Evolutionary conservation across 37 sponge, comb jelly and placozoan genomes (phyloP).

Genomic region (Halichondria panicea): DNA sequence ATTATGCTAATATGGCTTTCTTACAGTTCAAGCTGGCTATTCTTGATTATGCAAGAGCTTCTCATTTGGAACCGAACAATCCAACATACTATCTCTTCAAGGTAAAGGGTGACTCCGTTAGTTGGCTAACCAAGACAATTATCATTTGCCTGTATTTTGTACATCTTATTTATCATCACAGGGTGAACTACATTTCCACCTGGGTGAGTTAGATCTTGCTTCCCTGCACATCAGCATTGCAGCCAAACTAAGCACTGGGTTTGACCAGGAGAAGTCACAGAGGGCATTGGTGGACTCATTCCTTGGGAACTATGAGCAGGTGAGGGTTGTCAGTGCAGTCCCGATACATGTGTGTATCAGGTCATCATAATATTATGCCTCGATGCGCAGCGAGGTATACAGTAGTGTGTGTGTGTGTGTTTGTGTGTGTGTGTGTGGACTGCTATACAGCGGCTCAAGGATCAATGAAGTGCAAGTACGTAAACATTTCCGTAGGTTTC

Average conservation of each 20-base stretch:
- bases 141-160: too few relatives aligned
- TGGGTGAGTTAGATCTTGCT: conserved; percentile 69
- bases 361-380: too few relatives aligned
- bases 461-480: too few relatives aligned
- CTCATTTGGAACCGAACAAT: conserved; percentile 67
- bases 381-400: too few relatives aligned
- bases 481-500: too few relatives aligned
- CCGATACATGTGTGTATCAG: too few relatives aligned
- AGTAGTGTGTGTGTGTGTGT: too few relatives aligned
- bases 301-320: conserved; percentile 84
- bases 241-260: conserved; percentile 17
- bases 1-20: neutral
- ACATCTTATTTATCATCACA: too few relatives aligned
- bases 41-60: conserved; percentile 82
- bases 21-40: conserved; percentile 59
- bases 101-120: conserved; percentile 31
- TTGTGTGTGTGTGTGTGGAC: too few relatives aligned
- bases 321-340: too few relatives aligned
- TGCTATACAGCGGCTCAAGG: too few relatives aligned
- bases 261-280: conserved; percentile 42
- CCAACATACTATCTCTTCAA: conserved; percentile 59
- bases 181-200: conserved; percentile 75
- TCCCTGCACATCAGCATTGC: conserved; percentile 60
- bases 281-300: conserved; percentile 79
- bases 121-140: neutral